A percentile compares a stretch with the other conserved stretches of the same genome.
These are phyloP conservation scores for Acleris sparsana DNA, from an alignment of 2,888 invertebrate genomes.

Conservation along the genomic window DNA sequence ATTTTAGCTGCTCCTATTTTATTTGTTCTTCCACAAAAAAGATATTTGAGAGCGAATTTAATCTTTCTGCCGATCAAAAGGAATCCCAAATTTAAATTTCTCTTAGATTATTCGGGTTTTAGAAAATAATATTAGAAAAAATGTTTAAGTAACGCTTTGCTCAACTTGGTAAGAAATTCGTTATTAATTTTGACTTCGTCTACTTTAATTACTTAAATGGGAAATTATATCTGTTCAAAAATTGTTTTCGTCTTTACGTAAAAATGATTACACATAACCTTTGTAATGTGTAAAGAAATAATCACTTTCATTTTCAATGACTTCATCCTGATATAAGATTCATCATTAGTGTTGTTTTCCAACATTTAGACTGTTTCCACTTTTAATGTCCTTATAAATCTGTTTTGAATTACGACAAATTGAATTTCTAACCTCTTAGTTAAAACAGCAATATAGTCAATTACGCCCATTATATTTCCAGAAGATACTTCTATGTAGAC, in stretches of 20 bases:
- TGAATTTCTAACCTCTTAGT: too few relatives aligned
- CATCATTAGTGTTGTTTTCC: too few relatives aligned
- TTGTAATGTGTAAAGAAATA: too few relatives aligned
- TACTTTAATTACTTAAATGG: too few relatives aligned
- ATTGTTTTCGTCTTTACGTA: too few relatives aligned
- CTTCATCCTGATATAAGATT: too few relatives aligned
- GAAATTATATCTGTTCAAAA: too few relatives aligned
- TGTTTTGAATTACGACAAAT: too few relatives aligned
- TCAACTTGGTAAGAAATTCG: background rate
- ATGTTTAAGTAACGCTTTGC: background rate
- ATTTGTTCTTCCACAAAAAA: conserved; percentile 56
- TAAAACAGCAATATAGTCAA: background rate
- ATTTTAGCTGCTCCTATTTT: conserved; percentile 64
- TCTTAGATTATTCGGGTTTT: conserved; percentile 34
- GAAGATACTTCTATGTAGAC: conserved; percentile 1
- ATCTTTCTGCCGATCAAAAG: conserved; percentile 29
- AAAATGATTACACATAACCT: too few relatives aligned
- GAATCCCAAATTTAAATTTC: conserved; percentile 41
- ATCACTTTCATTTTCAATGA: too few relatives aligned
- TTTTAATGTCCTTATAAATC: too few relatives aligned
- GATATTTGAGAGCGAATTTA: conserved; percentile 28
- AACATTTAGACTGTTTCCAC: too few relatives aligned
- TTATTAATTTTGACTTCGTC: background rate
- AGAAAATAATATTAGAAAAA: conserved; percentile 32
- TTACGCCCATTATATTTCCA: background rate